Conservation (phyloP, 2,113 vertebrate genomes). For the Aleadryas rufinucha region DNA sequence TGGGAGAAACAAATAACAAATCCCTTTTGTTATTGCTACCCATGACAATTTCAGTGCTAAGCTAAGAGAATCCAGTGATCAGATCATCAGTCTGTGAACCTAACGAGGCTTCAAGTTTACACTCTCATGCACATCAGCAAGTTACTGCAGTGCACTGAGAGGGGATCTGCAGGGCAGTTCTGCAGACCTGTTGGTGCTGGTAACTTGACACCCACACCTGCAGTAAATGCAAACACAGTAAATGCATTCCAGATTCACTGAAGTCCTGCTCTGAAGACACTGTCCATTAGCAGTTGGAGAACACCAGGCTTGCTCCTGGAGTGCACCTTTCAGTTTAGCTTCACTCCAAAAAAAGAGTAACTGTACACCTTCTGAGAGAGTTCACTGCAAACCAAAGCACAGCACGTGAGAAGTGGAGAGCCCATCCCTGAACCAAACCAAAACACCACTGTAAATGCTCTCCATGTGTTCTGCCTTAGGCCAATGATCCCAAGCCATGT, state of each 20-base stretch:
- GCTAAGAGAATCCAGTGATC: background rate
- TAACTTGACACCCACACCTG: background rate
- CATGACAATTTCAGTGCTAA: background rate
- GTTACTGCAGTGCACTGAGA: fast-evolving
- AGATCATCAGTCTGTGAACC: background rate
- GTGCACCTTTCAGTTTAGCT: background rate
- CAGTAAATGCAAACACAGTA: background rate
- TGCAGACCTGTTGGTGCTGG: background rate
- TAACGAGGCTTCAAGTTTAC: background rate
- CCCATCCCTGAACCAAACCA: background rate
- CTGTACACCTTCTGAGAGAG: background rate
- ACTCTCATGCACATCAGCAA: background rate
- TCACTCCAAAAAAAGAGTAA: background rate
- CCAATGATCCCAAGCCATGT: fast-evolving
- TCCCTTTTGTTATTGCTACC: background rate
- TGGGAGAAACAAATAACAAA: background rate
- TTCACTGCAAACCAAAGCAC: background rate
- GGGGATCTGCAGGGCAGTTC: background rate
- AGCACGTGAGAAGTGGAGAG: background rate
- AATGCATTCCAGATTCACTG: background rate
- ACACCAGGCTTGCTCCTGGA: background rate
- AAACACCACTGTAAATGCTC: fast-evolving
- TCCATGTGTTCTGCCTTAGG: fast-evolving
- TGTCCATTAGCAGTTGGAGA: background rate
- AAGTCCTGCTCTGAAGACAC: background rate